Evolutionary conservation across 2,888 invertebrate genomes (phyloP).

Genomic region (Glyphotaelius pellucidus): DNA sequence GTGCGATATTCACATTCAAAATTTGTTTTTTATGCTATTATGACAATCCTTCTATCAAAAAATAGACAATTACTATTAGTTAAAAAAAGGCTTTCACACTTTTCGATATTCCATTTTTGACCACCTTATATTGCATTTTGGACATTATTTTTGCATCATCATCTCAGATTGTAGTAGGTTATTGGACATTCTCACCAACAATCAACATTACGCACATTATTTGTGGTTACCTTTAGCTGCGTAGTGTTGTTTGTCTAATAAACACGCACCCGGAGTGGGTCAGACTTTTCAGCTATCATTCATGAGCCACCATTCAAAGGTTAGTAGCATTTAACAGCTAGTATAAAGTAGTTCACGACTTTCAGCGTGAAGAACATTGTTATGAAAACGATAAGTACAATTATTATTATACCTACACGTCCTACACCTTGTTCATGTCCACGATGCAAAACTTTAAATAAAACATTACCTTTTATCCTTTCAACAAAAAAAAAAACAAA

Average conservation of each 20-base stretch:
- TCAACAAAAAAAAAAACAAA: no score
- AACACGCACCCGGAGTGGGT: background rate
- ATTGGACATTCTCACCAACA: background rate
- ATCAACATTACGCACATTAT: background rate
- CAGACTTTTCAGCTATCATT: background rate
- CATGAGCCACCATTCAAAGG: background rate
- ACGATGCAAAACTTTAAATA: background rate
- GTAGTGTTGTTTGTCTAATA: background rate
- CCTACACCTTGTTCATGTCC: background rate
- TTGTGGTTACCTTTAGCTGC: background rate
- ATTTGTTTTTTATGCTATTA: no score
- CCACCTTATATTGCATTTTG: background rate
- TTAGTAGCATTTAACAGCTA: background rate
- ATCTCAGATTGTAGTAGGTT: background rate
- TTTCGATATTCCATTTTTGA: background rate
- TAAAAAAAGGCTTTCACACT: no score
- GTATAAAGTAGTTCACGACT: background rate
- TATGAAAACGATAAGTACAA: background rate
- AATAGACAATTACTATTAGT: no score
- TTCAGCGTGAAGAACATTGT: background rate
- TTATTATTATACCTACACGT: no score
- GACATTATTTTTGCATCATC: background rate
- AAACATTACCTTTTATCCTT: no score
- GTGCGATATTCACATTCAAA: no score
- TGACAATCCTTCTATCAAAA: no score